Evolutionary conservation across 2,888 invertebrate genomes (phyloP).

Genomic region (Hypsopygia costalis): DNA sequence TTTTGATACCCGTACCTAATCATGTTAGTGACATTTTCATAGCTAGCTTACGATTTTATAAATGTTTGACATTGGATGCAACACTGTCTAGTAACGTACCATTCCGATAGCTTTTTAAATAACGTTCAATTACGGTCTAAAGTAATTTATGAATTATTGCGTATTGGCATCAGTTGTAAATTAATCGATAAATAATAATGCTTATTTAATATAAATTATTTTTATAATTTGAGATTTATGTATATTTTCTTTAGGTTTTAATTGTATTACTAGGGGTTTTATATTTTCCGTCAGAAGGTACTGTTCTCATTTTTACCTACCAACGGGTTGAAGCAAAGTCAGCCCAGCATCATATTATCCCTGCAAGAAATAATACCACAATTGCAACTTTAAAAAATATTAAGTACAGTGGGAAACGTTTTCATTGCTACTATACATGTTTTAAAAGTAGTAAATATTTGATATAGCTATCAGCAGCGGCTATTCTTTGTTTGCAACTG

Average conservation of each 20-base stretch:
- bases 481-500: slow-evolving; percentile 7
- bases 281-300: not conserved
- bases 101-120: slow-evolving; percentile 4
- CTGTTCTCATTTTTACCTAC: not conserved
- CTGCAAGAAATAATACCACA: not conserved
- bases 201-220: slow-evolving; percentile 23
- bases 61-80: slow-evolving; percentile 16
- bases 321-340: no score
- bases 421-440: no score
- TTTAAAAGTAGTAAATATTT: no score
- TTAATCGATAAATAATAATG: slow-evolving; percentile 17
- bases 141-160: no score
- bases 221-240: slow-evolving; percentile 20
- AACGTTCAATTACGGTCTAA: no score
- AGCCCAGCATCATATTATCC: no score
- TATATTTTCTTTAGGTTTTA: slow-evolving; percentile 13
- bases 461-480: no score
- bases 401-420: no score
- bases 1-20: slow-evolving; percentile 41
- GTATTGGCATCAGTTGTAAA: not conserved
- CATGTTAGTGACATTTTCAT: slow-evolving; percentile 55
- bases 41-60: slow-evolving; percentile 45
- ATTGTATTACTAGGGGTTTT: slow-evolving; percentile 5
- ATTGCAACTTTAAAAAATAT: not conserved
- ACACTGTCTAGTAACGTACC: not conserved